Base-by-base conservation (phyloP, 2,888 invertebrate genomes). In the Carpatolechia fugitivella region DNA sequence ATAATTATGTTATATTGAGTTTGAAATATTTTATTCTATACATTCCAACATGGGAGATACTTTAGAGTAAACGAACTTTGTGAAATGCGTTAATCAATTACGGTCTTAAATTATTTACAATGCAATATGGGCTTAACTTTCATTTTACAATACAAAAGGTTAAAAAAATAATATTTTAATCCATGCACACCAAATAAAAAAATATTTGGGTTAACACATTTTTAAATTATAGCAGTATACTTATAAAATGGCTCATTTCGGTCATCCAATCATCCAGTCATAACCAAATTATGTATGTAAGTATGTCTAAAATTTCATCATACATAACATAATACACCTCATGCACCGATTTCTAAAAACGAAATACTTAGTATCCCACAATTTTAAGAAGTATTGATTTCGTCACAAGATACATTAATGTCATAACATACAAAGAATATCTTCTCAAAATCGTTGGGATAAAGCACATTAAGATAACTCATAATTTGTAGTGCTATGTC, bases 91-190 rank as follows among this genome's bases (percentile, higher is more conserved):
- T 61, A 66, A 55, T 60, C 59, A 55, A 47, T 58, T 58, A 44
- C 59, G 56, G 50, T 62, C 41, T 46, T 60, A 58, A 63, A 66
- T 29, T 71, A 70, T 70, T 59, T 69, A 72, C 70, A 72, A 65
- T 66, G 68, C n/a, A 68, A 14, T 24, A 50, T 50, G 59, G 59
- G 58, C 40, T 58, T 59, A 59, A 61, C 36, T 44, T 60, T 62
- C 48, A 58, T 41, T 59, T 52, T 35, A 54, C 49, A 51, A 58
- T 54, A 60, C 40, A 48, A 56, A 44, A 58, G 38, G 36, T 20
- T 36, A 29, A 36, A 41, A 54, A 35, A 47, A 47, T 31, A 33
- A 36, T 40, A 38, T 18, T 13, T n/a, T 20, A 24, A 31, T 48
- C 46, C 36, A 36, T 47, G 52, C 14, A 36, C 13, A 54, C 46